phyloP scores from a whole-genome alignment of 2,888 invertebrate species.

The Caenorhabditis parvicauda region DNA sequence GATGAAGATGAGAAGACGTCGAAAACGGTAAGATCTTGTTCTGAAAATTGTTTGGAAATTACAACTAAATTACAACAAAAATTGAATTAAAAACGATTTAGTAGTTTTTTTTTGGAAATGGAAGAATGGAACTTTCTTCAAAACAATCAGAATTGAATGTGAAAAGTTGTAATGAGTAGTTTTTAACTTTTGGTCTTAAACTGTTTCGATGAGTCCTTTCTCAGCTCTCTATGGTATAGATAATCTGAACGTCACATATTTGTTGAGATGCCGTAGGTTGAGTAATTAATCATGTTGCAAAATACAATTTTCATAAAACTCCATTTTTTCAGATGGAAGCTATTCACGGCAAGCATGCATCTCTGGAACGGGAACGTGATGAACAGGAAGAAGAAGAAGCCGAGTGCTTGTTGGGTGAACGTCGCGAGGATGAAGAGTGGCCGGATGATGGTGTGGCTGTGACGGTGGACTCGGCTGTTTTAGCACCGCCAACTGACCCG shows the following conservation, averaged over 20 bases:
- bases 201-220: too few relatives aligned
- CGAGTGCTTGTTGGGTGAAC: conserved; percentile 35
- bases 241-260: too few relatives aligned
- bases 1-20: conserved; percentile 42
- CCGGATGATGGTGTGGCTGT: conserved; percentile 57
- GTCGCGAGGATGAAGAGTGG: conserved; percentile 44
- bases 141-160: too few relatives aligned
- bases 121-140: too few relatives aligned
- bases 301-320: too few relatives aligned
- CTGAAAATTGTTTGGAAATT: background rate
- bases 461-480: conserved; percentile 51
- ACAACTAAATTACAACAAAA: background rate
- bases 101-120: too few relatives aligned
- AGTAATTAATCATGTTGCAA: too few relatives aligned
- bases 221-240: too few relatives aligned
- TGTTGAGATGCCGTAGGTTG: too few relatives aligned
- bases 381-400: conserved; percentile 56
- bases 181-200: too few relatives aligned
- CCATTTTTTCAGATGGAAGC: conserved; percentile 42
- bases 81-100: too few relatives aligned
- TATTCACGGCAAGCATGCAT: conserved; percentile 52
- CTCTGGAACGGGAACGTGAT: conserved; percentile 41
- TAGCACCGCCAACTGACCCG: conserved; percentile 50
- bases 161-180: too few relatives aligned
- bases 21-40: conserved; percentile 8